Percentiles rank a stretch among this genome's conserved stretches.
These are phyloP conservation scores for Cryptophagus acutangulus DNA, from an alignment of 2,888 invertebrate species.

Conservation along the genomic window DNA sequence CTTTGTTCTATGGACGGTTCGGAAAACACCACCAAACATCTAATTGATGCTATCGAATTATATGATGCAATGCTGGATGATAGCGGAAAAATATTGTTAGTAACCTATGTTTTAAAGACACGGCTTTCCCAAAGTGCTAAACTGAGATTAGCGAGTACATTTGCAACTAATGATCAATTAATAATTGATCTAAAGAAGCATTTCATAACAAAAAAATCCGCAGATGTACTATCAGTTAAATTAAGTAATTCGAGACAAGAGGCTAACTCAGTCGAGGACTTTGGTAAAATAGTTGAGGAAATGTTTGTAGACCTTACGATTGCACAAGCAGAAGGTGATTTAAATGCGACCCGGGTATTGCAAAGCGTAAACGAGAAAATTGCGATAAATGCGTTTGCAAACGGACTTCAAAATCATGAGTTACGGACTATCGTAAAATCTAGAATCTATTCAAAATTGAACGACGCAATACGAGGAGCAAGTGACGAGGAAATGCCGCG, in stretches of 20 bases:
- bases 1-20: too few relatives aligned
- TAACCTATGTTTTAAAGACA: constrained; percentile 20
- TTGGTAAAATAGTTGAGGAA: not conserved
- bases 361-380: not conserved
- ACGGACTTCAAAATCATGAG: not conserved
- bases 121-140: not conserved
- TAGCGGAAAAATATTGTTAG: constrained; percentile 21
- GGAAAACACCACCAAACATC: too few relatives aligned
- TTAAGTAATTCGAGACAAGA: not conserved
- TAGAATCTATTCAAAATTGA: too few relatives aligned
- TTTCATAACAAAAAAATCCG: constrained; percentile 19
- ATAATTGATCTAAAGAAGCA: constrained; percentile 14
- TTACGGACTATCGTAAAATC: too few relatives aligned
- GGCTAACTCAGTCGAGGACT: not conserved
- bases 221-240: not conserved
- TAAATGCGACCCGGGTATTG: not conserved
- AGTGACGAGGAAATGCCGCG: not conserved
- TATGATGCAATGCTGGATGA: constrained; percentile 20
- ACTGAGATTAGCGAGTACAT: not conserved
- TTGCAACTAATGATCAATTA: constrained; percentile 1
- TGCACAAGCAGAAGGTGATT: not conserved
- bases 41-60: too few relatives aligned
- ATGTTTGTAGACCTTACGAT: not conserved
- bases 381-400: not conserved
- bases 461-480: not conserved